These are phyloP conservation scores for Agrochola circellaris DNA, from an alignment of 2,888 invertebrate species.

Conservation along the genomic window DNA sequence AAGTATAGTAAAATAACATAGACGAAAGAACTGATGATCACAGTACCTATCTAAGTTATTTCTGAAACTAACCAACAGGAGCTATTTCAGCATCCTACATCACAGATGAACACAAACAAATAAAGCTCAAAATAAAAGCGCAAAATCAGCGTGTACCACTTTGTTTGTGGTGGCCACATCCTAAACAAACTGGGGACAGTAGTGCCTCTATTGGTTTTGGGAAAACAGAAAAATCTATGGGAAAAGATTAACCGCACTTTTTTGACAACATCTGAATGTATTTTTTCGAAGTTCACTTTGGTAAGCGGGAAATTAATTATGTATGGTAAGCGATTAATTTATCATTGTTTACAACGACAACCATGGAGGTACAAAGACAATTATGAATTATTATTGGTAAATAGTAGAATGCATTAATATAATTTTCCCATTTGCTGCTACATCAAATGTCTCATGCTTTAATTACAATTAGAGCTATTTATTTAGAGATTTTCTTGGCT, in stretches of 20 bases:
- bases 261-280: slow-evolving; percentile 14
- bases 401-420: neutral
- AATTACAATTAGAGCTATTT: neutral
- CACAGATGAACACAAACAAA: slow-evolving; percentile 45
- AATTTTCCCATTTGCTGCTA: neutral
- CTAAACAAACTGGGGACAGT: slow-evolving; percentile 61
- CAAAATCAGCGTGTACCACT: slow-evolving; percentile 51
- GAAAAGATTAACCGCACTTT: slow-evolving; percentile 48
- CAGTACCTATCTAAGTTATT: too few relatives aligned
- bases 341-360: neutral
- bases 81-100: slow-evolving; percentile 18
- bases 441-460: neutral
- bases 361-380: too few relatives aligned
- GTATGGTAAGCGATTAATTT: too few relatives aligned
- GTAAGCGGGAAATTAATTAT: neutral
- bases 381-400: neutral
- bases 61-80: neutral
- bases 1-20: neutral
- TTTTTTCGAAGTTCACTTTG: neutral
- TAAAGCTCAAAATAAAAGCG: slow-evolving; percentile 56
- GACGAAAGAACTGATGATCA: neutral
- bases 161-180: slow-evolving; percentile 57
- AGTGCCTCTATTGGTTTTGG: slow-evolving; percentile 42
- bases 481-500: neutral
- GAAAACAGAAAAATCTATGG: slow-evolving; percentile 38